phyloP scores from a whole-genome alignment of 2,888 invertebrate genomes.

The Mystacides longicornis region DNA sequence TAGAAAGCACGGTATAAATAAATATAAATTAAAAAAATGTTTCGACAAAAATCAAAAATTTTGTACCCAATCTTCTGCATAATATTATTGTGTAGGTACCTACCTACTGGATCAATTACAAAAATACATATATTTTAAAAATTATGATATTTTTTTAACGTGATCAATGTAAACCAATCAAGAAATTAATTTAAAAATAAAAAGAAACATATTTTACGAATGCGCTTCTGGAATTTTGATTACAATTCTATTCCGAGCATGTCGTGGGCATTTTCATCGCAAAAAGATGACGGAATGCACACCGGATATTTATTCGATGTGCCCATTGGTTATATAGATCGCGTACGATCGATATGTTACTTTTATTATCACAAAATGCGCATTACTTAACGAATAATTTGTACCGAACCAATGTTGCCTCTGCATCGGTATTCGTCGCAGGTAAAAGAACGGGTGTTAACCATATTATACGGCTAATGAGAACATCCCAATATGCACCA shows the following conservation, averaged over 20 bases:
- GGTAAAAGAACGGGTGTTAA: not conserved
- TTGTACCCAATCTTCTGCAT: too few relatives aligned
- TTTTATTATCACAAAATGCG: not conserved
- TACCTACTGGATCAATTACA: too few relatives aligned
- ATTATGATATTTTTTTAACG: too few relatives aligned
- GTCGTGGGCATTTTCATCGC: not conserved
- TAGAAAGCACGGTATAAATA: too few relatives aligned
- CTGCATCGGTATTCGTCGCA: not conserved
- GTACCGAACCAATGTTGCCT: too few relatives aligned
- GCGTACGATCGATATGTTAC: not conserved
- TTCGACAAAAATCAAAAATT: too few relatives aligned
- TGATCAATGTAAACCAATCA: too few relatives aligned
- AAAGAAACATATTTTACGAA: too few relatives aligned
- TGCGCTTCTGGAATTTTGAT: not conserved
- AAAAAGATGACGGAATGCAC: not conserved
- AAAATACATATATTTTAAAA: too few relatives aligned
- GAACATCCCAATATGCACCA: not conserved
- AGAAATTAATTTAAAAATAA: too few relatives aligned
- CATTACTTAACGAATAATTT: constrained; percentile 1
- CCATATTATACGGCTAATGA: constrained; percentile 1
- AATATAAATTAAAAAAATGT: too few relatives aligned
- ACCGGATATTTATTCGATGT: not conserved
- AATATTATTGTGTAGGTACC: too few relatives aligned
- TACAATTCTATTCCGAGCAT: not conserved
- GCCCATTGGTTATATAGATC: not conserved